Conservation (phyloP, 2,888 invertebrate species). For the Oithona nana region DNA sequence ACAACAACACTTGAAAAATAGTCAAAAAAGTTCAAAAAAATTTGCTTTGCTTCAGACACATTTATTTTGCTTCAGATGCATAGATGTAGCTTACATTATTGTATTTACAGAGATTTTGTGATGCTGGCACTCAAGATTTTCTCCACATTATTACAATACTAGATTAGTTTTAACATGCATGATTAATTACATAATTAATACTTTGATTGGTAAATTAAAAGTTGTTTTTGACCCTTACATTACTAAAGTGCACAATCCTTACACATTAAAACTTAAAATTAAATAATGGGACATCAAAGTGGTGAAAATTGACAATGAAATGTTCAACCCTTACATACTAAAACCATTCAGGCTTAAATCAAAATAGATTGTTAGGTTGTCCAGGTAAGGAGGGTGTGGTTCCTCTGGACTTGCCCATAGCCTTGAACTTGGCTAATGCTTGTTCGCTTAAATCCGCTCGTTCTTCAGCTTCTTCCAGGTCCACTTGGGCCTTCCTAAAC, state of each 20-base stretch:
- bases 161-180: too few relatives aligned
- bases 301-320: too few relatives aligned
- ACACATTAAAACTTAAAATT: too few relatives aligned
- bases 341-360: background rate
- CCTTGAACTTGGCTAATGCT: slow-evolving; percentile 77
- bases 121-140: background rate
- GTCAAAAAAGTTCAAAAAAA: too few relatives aligned
- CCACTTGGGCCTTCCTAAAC: slow-evolving; percentile 49
- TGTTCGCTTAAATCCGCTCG: slow-evolving; percentile 12
- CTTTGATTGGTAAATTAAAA: background rate
- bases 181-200: background rate
- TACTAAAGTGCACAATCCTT: background rate
- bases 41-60: background rate
- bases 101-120: too few relatives aligned
- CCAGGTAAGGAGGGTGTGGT: background rate
- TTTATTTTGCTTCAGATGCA: background rate
- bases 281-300: too few relatives aligned
- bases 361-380: background rate
- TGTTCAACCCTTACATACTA: background rate
- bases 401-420: slow-evolving; percentile 35
- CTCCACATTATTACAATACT: too few relatives aligned
- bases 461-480: slow-evolving; percentile 13
- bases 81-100: too few relatives aligned
- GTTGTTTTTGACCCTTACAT: background rate
- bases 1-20: too few relatives aligned